Conservation (phyloP, 2,797 vertebrate genomes). For the Acomys russatus region DNA sequence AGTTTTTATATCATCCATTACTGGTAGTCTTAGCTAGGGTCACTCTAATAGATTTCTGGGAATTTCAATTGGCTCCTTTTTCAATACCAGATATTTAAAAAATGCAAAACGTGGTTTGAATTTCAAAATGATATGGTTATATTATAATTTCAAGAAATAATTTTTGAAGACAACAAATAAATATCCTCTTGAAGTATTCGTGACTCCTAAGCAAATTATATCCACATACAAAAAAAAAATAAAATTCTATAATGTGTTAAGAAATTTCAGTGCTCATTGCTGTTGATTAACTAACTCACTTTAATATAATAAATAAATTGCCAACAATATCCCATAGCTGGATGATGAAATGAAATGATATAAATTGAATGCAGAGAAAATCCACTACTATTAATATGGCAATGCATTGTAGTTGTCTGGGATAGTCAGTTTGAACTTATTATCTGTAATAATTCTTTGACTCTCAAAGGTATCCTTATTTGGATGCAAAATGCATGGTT, state of each 20-base stretch:
- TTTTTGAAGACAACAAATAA: background rate
- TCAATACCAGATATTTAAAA: conserved; percentile 24
- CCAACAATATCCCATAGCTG: background rate
- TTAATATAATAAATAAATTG: background rate
- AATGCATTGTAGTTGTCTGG: background rate
- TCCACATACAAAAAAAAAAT: background rate
- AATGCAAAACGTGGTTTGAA: background rate
- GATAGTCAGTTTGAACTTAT: background rate
- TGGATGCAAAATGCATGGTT: background rate
- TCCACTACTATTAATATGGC: background rate
- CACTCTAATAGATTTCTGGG: background rate
- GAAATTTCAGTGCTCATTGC: background rate
- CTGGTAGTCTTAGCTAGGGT: background rate
- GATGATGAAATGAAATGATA: background rate
- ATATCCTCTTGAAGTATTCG: background rate
- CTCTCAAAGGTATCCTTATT: conserved; percentile 4
- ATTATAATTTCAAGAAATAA: background rate
- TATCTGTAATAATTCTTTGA: conserved; percentile 40
- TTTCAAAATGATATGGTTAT: background rate
- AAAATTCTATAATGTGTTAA: conserved; percentile 6
- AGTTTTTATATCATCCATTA: background rate
- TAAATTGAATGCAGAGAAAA: background rate
- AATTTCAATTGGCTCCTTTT: background rate
- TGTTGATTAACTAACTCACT: conserved; percentile 32
- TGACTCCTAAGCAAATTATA: conserved; percentile 17